phyloP scores from a whole-genome alignment of 92 coral and sea anemone genomes.

The Blastomussa wellsi region DNA sequence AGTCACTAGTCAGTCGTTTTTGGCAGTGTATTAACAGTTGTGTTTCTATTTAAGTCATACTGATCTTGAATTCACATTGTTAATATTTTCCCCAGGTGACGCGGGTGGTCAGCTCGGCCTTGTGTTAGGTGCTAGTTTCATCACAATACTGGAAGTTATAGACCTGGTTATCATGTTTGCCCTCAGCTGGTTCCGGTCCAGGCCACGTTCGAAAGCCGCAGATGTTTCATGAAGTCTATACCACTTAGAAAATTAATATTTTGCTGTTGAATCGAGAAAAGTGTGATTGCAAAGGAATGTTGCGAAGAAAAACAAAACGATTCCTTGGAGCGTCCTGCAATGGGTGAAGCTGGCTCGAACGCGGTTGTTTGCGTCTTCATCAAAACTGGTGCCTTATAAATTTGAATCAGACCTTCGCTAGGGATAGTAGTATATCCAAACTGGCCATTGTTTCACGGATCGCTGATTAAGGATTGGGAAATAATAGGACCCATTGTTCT shows the following conservation, averaged over 20 bases:
- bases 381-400: neutral
- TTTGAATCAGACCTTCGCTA: neutral
- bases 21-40: too few species aligned
- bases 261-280: neutral
- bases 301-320: neutral
- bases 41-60: too few species aligned
- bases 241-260: neutral
- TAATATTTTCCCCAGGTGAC: conserved; percentile 44
- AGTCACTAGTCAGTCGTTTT: too few species aligned
- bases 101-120: conserved; percentile 77
- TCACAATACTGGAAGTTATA: conserved; percentile 61
- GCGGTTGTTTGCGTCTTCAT: too few species aligned
- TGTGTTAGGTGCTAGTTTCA: conserved; percentile 72
- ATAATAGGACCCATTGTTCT: too few species aligned
- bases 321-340: neutral
- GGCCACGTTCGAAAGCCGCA: neutral
- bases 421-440: too few species aligned
- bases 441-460: too few species aligned
- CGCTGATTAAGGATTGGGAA: too few species aligned
- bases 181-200: conserved; percentile 38
- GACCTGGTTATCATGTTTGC: conserved; percentile 53
- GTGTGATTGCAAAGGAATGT: neutral
- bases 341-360: neutral
- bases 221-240: neutral
- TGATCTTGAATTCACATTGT: too few species aligned